Conservation (phyloP, 1,140 invertebrate genomes). For the Nephila pilipes region DNA sequence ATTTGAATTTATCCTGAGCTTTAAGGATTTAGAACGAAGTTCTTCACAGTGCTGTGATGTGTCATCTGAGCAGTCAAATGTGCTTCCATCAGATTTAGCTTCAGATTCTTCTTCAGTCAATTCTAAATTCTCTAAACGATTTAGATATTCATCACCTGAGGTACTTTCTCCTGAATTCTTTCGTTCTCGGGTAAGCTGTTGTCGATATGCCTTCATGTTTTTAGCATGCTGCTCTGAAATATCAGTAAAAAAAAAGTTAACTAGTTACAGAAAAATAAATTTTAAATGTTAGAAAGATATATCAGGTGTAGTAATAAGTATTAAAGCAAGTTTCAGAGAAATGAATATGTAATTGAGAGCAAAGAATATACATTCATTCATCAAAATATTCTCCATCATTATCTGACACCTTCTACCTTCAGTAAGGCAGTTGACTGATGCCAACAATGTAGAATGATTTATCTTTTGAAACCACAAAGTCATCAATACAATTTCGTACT, state of each 20-base stretch:
- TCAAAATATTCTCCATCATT: no score
- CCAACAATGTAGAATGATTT: no score
- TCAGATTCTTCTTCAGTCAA: conserved; percentile 3
- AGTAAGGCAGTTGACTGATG: no score
- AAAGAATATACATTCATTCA: no score
- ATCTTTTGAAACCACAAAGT: no score
- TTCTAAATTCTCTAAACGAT: conserved; percentile 25
- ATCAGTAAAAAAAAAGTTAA: not conserved
- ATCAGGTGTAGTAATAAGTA: no score
- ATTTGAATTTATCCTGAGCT: not conserved
- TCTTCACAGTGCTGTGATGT: not conserved
- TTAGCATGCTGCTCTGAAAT: conserved; percentile 82
- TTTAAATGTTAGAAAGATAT: no score
- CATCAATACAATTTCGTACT: no score
- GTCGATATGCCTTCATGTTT: conserved; percentile 80
- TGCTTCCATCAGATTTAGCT: conserved; percentile 3
- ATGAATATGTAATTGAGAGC: not conserved
- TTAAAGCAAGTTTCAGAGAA: not conserved
- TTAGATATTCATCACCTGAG: conserved; percentile 25
- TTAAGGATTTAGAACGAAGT: not conserved
- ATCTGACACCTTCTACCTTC: no score
- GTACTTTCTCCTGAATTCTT: not conserved
- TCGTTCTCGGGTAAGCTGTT: conserved; percentile 28
- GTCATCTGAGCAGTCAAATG: conserved; percentile 11
- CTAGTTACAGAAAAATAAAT: no score